phyloP scores from a whole-genome alignment of 2,113 vertebrate species.

The Anoplopoma fimbria region DNA sequence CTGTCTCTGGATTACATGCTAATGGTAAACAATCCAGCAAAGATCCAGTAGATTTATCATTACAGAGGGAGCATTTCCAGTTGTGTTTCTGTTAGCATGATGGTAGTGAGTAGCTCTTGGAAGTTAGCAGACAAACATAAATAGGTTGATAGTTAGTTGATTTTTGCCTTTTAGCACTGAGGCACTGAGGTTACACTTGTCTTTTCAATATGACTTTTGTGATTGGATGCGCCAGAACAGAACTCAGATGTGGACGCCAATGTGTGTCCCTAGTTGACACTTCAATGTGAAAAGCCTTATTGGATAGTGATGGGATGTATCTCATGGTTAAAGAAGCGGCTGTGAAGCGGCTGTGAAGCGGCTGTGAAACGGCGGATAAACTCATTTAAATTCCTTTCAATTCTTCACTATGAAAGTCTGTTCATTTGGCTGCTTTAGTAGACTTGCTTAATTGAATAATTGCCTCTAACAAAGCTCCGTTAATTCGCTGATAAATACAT shows the following conservation, averaged over 20 bases:
- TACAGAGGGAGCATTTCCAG: neutral
- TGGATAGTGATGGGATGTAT: neutral
- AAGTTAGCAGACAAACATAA: neutral
- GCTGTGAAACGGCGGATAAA: neutral
- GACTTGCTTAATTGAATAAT: neutral
- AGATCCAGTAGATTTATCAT: neutral
- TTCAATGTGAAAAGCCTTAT: neutral
- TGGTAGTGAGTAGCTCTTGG: neutral
- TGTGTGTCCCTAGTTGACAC: neutral
- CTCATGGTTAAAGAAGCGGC: neutral
- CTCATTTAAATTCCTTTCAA: neutral
- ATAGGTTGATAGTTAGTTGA: slow-evolving; percentile 5
- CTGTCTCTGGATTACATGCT: neutral
- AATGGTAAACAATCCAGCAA: neutral
- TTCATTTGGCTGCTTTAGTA: neutral
- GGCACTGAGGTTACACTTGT: neutral
- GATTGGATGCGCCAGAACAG: neutral
- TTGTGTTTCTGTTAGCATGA: neutral
- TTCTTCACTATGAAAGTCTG: neutral
- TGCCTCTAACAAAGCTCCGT: neutral
- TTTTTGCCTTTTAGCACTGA: slow-evolving; percentile 1
- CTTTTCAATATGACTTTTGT: neutral
- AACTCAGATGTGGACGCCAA: neutral
- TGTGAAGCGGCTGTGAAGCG: neutral
- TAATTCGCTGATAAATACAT: neutral